A percentile compares a stretch with the other conserved stretches of the same genome.
Evolutionary conservation across 2,113 vertebrate genomes (phyloP).

Genomic region (Danionella cerebrum): DNA sequence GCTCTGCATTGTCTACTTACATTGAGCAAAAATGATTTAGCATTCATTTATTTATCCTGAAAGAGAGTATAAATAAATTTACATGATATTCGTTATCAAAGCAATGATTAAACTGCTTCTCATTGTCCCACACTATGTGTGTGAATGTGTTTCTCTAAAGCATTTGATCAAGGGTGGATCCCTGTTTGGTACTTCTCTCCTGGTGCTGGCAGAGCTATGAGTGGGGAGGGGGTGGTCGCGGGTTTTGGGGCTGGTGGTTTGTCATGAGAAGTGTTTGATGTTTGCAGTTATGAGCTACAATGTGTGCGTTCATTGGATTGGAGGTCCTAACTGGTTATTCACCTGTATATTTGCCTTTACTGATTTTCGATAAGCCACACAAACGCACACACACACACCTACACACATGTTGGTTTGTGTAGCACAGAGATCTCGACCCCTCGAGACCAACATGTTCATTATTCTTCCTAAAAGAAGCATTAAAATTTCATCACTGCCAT

Average conservation of each 20-base stretch:
- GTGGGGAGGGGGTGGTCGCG: too few relatives aligned
- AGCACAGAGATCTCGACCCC: slow-evolving; percentile 50
- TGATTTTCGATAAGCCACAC: neutral
- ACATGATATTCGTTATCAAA: neutral
- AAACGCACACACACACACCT: neutral
- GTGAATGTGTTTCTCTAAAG: slow-evolving; percentile 32
- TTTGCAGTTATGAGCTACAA: neutral
- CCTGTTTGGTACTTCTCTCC: neutral
- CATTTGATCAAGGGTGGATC: slow-evolving; percentile 16
- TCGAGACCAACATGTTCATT: slow-evolving; percentile 67
- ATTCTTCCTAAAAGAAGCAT: slow-evolving; percentile 75
- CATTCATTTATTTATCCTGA: slow-evolving; percentile 15
- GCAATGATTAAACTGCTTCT: slow-evolving; percentile 31
- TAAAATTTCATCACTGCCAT: slow-evolving; percentile 78
- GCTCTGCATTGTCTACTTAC: neutral
- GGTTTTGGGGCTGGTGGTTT: too few relatives aligned
- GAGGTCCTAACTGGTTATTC: too few relatives aligned
- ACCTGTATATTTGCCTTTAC: neutral
- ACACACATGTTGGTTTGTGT: slow-evolving; percentile 17
- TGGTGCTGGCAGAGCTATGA: neutral
- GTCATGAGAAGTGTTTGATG: neutral
- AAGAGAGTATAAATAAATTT: neutral
- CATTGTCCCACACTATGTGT: slow-evolving; percentile 55
- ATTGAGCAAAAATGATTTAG: too few relatives aligned
- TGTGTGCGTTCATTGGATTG: neutral